Base-by-base conservation (phyloP, 2,797 vertebrate species). In the Babyrousa celebensis region DNA sequence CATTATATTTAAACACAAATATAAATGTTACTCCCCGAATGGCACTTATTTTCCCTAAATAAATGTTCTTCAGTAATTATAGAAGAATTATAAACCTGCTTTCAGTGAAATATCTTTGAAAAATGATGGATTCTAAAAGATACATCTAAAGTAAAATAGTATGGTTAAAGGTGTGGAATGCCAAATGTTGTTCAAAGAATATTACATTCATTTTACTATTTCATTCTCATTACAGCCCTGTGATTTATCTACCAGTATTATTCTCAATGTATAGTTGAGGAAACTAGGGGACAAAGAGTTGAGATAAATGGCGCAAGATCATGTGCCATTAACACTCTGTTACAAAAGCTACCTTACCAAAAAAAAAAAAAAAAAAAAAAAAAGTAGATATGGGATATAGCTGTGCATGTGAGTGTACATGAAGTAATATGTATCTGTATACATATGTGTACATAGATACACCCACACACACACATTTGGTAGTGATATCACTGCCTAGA, bases 41-140 rank as follows among this genome's bases (percentile, higher is more conserved):
- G 1, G 1, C 17, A 82, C 40, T 43, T 79, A 40, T 62, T 79
- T 36, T 63, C 25, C 40, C 25, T 36, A 79, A 88, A 20, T 85
- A 40, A 52, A 12, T 91, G 9, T 56, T 70, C 17, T 78, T 88
- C 52, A 40, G 15, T 62, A 77, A 20, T 21, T 72, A 89, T 12
- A 52, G 23, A 74, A 91, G 27, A 29, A 84, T 63, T 23, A 63
- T 40, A 96, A 74, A 60, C 21, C 60, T 89, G 52, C 36, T 56
- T 83, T 71, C 1, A 56, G n/a, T 62, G 15, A 90, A 91, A 80
- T 84, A 52, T 67, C 29, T 96, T 60, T 96, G 58, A 12, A 83
- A 95, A 94, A 75, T 54, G 1, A 65, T 88, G 9, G 23, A 77
- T 43, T 67, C 21, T 65, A 67, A 80, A 93, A 85, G 17, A 88